Conservation (phyloP, 2,888 invertebrate genomes). For the Xanthia togata region DNA sequence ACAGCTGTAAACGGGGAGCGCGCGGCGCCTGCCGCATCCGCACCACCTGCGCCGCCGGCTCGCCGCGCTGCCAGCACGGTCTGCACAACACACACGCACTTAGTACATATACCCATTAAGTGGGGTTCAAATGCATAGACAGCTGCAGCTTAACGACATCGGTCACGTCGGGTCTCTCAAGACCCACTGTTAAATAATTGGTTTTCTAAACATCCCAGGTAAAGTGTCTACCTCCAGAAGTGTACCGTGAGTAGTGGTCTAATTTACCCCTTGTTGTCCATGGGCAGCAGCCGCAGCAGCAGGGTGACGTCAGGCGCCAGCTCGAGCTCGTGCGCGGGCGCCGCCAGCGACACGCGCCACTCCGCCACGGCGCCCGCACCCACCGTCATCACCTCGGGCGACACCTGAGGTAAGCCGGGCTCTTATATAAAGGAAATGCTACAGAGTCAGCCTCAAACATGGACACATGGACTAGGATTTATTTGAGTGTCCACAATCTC, state of each 20-base stretch:
- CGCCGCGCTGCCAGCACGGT: slow-evolving; percentile 72
- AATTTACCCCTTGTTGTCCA: slow-evolving; percentile 64
- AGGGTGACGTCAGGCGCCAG: slow-evolving; percentile 61
- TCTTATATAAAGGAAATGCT: too few relatives aligned
- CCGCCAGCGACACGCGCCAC: slow-evolving; percentile 66
- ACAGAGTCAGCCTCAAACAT: neutral
- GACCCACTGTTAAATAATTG: neutral
- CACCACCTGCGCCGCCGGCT: slow-evolving; percentile 68
- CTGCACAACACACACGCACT: slow-evolving; percentile 55
- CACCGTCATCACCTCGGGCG: slow-evolving; percentile 64
- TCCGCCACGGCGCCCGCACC: slow-evolving; percentile 62
- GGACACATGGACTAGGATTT: neutral
- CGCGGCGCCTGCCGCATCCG: slow-evolving; percentile 66
- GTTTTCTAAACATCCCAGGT: neutral
- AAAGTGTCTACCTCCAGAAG: neutral
- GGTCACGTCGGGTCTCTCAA: neutral
- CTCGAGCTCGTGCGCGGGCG: slow-evolving; percentile 39
- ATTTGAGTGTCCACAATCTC: neutral
- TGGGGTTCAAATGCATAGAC: neutral
- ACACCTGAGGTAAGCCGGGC: slow-evolving; percentile 64
- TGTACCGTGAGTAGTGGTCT: neutral
- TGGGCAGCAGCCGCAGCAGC: slow-evolving; percentile 67
- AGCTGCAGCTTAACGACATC: neutral
- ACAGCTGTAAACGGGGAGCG: slow-evolving; percentile 53
- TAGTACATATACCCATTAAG: neutral